A percentile compares a stretch with the other conserved stretches of the same genome.
phyloP scores from a whole-genome alignment of 2,113 vertebrate species.

The Callipepla squamata region DNA sequence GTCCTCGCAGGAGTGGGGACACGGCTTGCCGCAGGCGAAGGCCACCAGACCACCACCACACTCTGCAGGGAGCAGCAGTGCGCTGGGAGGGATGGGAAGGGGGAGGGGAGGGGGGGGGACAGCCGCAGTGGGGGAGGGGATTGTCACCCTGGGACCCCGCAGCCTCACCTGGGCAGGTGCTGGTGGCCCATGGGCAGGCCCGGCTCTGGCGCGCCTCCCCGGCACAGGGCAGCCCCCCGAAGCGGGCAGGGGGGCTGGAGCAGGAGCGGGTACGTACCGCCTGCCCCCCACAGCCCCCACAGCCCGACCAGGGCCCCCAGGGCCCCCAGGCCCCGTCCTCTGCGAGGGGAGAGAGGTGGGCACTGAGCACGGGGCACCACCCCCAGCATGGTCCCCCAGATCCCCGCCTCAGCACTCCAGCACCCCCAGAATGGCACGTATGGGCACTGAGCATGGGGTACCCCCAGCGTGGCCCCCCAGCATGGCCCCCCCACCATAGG shows the following conservation, averaged over 20 bases:
- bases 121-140: not conserved
- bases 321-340: slow-evolving; percentile 85
- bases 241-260: slow-evolving; percentile 79
- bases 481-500: no score
- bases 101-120: not conserved
- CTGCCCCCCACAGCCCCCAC: slow-evolving; percentile 77
- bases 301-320: slow-evolving; percentile 85
- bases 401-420: no score
- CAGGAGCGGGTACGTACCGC: slow-evolving; percentile 79
- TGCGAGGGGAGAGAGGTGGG: slow-evolving; percentile 14
- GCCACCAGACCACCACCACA: slow-evolving; percentile 73
- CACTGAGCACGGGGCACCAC: not conserved
- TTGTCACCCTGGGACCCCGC: not conserved
- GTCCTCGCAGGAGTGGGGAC: slow-evolving; percentile 86
- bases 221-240: slow-evolving; percentile 82
- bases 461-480: no score
- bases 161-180: slow-evolving; percentile 79
- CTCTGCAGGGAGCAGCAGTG: not conserved
- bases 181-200: slow-evolving; percentile 78
- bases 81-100: not conserved
- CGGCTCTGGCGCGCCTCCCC: slow-evolving; percentile 80
- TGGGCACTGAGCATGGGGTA: no score
- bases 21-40: slow-evolving; percentile 82
- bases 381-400: no score
- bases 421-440: no score